Conservation (phyloP, 1,140 invertebrate species). For the Choristoneura fumiferana region DNA sequence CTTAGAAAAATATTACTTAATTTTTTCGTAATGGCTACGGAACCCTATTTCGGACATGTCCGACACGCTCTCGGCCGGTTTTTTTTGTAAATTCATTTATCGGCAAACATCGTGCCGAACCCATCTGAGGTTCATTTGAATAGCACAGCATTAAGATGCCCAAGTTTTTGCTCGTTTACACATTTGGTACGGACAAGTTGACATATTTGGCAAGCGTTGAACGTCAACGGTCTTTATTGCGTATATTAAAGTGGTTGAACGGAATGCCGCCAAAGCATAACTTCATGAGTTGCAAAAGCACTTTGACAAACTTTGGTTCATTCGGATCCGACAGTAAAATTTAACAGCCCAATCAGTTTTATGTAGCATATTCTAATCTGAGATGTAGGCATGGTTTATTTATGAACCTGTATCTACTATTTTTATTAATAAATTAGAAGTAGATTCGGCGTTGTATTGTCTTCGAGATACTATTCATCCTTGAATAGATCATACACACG, state of each 20-base stretch:
- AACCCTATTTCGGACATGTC: no score
- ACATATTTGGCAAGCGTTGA: conserved; percentile 44
- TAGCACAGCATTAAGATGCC: conserved; percentile 18
- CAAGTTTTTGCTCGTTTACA: conserved; percentile 33
- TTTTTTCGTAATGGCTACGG: no score
- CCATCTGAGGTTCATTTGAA: conserved; percentile 12
- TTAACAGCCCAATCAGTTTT: no score
- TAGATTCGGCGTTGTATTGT: conserved; percentile 14
- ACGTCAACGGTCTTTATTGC: conserved; percentile 33
- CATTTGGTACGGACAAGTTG: conserved; percentile 45
- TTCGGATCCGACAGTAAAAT: no score
- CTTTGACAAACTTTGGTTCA: no score
- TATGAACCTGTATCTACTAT: no score
- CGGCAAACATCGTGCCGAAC: background rate
- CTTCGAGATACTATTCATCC: background rate
- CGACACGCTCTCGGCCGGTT: no score
- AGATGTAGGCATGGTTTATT: no score
- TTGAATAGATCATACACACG: conserved; percentile 6
- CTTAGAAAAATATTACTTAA: no score
- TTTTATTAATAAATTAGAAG: background rate
- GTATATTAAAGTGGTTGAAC: conserved; percentile 16
- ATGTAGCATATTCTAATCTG: no score
- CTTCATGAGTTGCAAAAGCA: background rate
- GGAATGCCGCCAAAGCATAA: conserved; percentile 3
- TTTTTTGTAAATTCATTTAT: background rate